These are phyloP conservation scores for Drosophila longiperda DNA, from an alignment of 2,888 invertebrate genomes.

Conservation along the genomic window DNA sequence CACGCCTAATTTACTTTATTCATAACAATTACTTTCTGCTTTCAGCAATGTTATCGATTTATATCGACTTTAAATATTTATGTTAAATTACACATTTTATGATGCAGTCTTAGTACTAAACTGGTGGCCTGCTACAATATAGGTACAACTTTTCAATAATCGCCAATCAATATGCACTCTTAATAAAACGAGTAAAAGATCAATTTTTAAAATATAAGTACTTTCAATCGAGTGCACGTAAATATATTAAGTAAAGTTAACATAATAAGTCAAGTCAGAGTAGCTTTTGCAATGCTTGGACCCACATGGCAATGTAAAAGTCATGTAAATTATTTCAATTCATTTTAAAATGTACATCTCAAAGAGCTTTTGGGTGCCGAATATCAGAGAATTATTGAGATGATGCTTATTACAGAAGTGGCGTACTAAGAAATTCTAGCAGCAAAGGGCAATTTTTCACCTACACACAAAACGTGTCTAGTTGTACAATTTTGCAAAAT, in stretches of 20 bases:
- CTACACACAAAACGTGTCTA: constrained; percentile 3
- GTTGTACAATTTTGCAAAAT: constrained; percentile 33
- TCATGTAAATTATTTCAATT: constrained; percentile 18
- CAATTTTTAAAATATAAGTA: background rate
- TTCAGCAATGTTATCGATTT: background rate
- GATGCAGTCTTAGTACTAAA: background rate
- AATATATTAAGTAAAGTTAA: background rate
- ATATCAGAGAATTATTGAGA: background rate
- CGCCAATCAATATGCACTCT: constrained; percentile 1
- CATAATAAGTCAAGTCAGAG: background rate
- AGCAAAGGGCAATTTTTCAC: constrained; percentile 8
- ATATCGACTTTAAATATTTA: background rate
- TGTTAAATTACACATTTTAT: background rate
- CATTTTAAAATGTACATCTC: constrained; percentile 2
- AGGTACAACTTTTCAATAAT: background rate
- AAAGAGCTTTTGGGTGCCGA: background rate
- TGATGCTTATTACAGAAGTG: constrained; percentile 6
- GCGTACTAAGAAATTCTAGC: background rate
- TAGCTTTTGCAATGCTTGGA: background rate
- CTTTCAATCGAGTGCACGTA: background rate
- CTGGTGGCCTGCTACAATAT: background rate
- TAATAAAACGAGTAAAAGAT: background rate
- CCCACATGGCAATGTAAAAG: background rate
- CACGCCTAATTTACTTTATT: background rate
- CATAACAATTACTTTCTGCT: background rate